Base-by-base conservation (phyloP, 2,113 vertebrate species). In the Paracanthobrama guichenoti region DNA sequence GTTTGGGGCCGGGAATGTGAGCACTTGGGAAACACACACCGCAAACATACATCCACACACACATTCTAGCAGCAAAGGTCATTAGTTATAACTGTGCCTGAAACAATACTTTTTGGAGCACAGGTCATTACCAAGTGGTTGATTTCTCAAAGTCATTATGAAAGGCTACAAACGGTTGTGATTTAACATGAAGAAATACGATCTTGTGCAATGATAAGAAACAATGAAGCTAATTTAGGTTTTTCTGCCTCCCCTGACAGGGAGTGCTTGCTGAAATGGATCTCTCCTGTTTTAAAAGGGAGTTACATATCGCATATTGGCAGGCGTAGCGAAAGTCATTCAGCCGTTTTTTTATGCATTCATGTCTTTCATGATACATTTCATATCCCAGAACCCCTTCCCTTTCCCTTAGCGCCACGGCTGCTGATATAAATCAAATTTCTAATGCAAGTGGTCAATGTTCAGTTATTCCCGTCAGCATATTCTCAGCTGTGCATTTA, bases 341-440 rank as follows among this genome's bases (percentile, higher is more conserved):
- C 62, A 76, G 62, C 22, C 35, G 0, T 42, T 69, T 72, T 88
- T 84, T 74, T 81, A 83, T 48, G 31, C 73, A 79, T 93, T 93
- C 87, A 91, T 93, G 87, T 91, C 88, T 91, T 93, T 89, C 87
- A 84, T 88, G 89, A 85, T 92, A 90, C 92, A 90, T 93, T 90
- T 88, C 77, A 86, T 88, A 20, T 83, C 71, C 89, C 80, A 53
- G 77, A 10, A 75, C 66, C 14, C 81, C 12, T 78, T 86, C 13
- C 71, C 9, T 72, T 86, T 82, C 88, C 91, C 91, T 79, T 84
- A 74, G 92, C 91, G 84, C 90, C 84, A 77, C 87, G 85, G 86
- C 87, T 89, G 89, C 91, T 92, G 91, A 93, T 93, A 92, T 89
- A 91, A 93, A 94, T 94, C 91, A 88, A 86, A 83, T 91, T 90